Evolutionary conservation across 2,888 invertebrate genomes (phyloP), one percentile per base, ranked within the genome.

Genomic region (Herminia tarsipennalis): DNA sequence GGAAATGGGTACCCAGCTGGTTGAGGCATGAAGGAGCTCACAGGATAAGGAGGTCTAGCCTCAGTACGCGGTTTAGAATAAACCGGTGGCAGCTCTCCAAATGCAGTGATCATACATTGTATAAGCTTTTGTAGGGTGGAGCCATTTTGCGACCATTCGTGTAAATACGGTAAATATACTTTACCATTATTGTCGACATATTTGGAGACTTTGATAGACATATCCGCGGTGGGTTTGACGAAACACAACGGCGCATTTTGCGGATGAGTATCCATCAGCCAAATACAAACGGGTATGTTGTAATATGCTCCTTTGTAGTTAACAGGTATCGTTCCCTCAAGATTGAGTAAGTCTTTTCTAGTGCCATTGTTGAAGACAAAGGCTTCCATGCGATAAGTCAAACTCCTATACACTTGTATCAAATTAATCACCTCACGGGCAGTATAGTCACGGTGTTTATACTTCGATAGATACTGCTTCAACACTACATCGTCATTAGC

Each of bases 191-290:
- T 95, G 84, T 99, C 99, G 4, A 99, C 98, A 86, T 95, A 97
- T 87, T 95, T 95, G 6, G 98, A 98, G 9, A 97, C 95, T 92
- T 98, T 98, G 55, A 99, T 98, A 51, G 95, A 94, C 99, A 99
- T 99, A 61, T 96, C 97, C 20, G 95, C 76, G 3, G 99, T 99
- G 5, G 99, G 99, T 83, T 95, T 96, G 0, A 99, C 99, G 75
- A 95, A 97, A 78, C 96, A 96, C 88, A 99, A 95, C 0, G 99
- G 99, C 21, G 99, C 98, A 89, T 98, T 97, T 78, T 96, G 95
- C 0, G 99, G 99, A 92, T 99, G 98, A 2, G 98, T 98, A 77
- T 99, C 98, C 95, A 98, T 96, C 35, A 99, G 81, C 97, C 98
- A 99, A 71, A 99, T 95, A 77, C 96, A 96, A 25, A 99, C 94